Base-by-base conservation (phyloP, 2,113 vertebrate genomes). In the Macaca mulatta region DNA sequence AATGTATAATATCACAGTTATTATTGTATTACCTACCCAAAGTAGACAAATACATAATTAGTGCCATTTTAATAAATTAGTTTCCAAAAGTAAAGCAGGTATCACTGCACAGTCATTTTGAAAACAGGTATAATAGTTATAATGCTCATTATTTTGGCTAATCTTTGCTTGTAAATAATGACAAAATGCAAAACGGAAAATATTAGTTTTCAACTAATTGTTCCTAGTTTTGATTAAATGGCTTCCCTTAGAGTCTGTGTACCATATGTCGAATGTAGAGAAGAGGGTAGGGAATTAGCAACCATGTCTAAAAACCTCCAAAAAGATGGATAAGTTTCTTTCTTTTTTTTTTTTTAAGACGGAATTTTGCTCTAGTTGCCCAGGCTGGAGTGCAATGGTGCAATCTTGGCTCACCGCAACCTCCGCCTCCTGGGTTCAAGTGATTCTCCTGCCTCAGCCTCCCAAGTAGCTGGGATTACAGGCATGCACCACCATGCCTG, bases 131-230 rank as follows among this genome's bases (percentile, higher is more conserved):
- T 83, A 77, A 38, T 69, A 89, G n/a, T 89, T 93, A 89, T 6
- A 67, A 32, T 50, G 12, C 40, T 89, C 17, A 59, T 89, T 43
- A 70, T 93, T 78, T 38, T 89, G 70, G 77, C 20, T 5, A 83
- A 48, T 69, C 20, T 89, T 96, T 59, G 48, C 70, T 89, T 84
- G 23, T 57, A 96, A 88, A 88, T 83, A 96, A 89, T 40, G 59
- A 89, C 48, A 93, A 38, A 82, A 93, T 79, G 52, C n/a, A 85
- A 79, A 93, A 96, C 30, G 59, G 77, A 61, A 90, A 85, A 79
- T 90, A 69, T 5, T 80, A 89, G 83, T 80, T 96, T 90, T 93
- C 78, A 78, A 83, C 38, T 52, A 64, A 83, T 38, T 48, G 16
- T 69, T 93, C 43, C n/a, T 90, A 72, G 45, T 79, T 59, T 83